Conservation (phyloP, 2,888 invertebrate species). For the Villa cingulata region DNA sequence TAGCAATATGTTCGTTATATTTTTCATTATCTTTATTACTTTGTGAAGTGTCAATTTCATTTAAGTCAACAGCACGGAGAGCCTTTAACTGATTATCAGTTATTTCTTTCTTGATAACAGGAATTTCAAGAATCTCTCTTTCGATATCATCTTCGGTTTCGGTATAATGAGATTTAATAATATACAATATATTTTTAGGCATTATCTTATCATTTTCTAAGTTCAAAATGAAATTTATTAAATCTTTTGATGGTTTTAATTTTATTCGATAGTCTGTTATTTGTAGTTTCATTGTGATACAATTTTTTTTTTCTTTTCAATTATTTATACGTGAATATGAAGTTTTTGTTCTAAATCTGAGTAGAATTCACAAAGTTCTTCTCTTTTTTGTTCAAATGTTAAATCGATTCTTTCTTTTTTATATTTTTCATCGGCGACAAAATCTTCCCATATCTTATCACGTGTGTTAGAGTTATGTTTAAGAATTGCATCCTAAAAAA, state of each 20-base stretch:
- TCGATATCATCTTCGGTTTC: slow-evolving; percentile 8
- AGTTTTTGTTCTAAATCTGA: slow-evolving; percentile 60
- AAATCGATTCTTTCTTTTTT: slow-evolving; percentile 63
- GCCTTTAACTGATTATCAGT: background rate
- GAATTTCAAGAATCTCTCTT: background rate
- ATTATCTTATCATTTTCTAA: slow-evolving; percentile 37
- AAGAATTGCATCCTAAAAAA: slow-evolving; percentile 37
- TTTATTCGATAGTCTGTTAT: slow-evolving; percentile 50
- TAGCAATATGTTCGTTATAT: no score
- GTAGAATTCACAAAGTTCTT: slow-evolving; percentile 60
- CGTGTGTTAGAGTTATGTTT: slow-evolving; percentile 39
- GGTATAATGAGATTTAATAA: slow-evolving; percentile 13
- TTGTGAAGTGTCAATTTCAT: no score
- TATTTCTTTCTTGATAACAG: background rate
- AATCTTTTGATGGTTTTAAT: slow-evolving; percentile 47
- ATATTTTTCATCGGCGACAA: slow-evolving; percentile 64
- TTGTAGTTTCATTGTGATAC: slow-evolving; percentile 37
- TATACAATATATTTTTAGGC: slow-evolving; percentile 41
- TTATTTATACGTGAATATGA: slow-evolving; percentile 36
- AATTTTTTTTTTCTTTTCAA: background rate
- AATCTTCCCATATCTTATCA: slow-evolving; percentile 53
- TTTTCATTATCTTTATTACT: slow-evolving; percentile 6
- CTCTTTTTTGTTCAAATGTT: slow-evolving; percentile 65
- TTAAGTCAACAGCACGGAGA: background rate
- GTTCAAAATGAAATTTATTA: slow-evolving; percentile 42